A percentile compares a stretch with the other conserved stretches of the same genome.
These are phyloP conservation scores for Spodoptera exigua DNA, from an alignment of 2,888 invertebrate species.

Conservation along the genomic window DNA sequence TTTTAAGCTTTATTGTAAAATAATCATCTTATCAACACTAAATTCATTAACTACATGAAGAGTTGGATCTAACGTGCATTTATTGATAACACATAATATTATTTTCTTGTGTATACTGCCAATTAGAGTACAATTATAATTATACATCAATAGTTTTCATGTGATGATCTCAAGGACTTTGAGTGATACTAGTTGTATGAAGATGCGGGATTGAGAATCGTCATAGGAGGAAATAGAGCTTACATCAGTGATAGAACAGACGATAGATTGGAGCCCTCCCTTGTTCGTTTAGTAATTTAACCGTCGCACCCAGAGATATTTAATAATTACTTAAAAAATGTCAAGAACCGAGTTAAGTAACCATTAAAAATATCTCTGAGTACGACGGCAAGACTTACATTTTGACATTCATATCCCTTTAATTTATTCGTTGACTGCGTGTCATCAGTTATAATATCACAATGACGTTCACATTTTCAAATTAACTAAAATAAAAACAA, in stretches of 20 bases:
- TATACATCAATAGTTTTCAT: constrained; percentile 29
- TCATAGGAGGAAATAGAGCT: constrained; percentile 5
- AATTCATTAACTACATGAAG: constrained; percentile 55
- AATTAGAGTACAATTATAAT: constrained; percentile 26
- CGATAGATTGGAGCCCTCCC: constrained; percentile 1
- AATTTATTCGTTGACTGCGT: constrained; percentile 27
- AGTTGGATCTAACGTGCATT: constrained; percentile 65
- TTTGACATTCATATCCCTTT: constrained; percentile 14
- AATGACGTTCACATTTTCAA: constrained; percentile 33
- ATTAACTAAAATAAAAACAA: neutral
- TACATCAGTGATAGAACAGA: constrained; percentile 1
- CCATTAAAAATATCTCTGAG: no score
- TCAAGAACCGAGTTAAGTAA: no score
- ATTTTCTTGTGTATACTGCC: constrained; percentile 27
- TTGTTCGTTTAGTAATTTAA: neutral
- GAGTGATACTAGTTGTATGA: constrained; percentile 19
- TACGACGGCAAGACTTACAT: no score
- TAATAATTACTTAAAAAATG: no score
- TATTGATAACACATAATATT: constrained; percentile 51
- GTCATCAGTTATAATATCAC: constrained; percentile 36
- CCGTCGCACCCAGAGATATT: no score
- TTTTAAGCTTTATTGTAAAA: constrained; percentile 76
- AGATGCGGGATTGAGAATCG: constrained; percentile 15
- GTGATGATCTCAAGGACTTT: constrained; percentile 16
- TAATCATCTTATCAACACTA: constrained; percentile 65